Percentiles rank a stretch among this genome's conserved stretches.
Evolutionary conservation across 1,140 invertebrate species (phyloP).

Genomic region (Heliconius hermathena): DNA sequence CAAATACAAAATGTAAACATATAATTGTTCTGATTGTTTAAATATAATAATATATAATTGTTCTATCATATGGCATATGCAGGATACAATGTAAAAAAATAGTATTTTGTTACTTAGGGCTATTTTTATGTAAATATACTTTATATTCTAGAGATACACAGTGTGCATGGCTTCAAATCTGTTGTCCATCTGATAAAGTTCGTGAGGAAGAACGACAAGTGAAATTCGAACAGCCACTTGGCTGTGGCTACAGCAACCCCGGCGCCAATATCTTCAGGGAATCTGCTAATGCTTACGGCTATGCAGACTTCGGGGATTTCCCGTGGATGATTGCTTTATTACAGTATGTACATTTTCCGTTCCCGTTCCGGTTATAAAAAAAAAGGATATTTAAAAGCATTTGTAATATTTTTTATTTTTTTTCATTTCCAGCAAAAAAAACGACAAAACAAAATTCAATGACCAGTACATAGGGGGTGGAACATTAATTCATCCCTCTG

Average conservation of each 20-base stretch:
- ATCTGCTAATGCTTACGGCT: background rate
- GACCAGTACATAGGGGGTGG: slow-evolving; percentile 22
- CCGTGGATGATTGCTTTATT: slow-evolving; percentile 34
- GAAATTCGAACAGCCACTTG: background rate
- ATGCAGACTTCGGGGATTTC: slow-evolving; percentile 28
- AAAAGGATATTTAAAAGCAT: background rate
- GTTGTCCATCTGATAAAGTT: slow-evolving; percentile 19
- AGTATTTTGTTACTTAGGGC: no score
- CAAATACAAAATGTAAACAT: no score
- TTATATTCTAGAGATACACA: background rate
- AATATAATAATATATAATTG: no score
- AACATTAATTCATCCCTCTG: slow-evolving; percentile 22
- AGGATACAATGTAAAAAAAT: no score
- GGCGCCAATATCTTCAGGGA: slow-evolving; percentile 9
- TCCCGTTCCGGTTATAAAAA: no score
- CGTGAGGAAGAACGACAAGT: background rate
- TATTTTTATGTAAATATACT: background rate
- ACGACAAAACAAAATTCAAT: background rate
- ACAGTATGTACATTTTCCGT: slow-evolving; percentile 14
- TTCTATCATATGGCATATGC: no score
- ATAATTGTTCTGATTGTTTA: no score
- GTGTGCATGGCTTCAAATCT: slow-evolving; percentile 9
- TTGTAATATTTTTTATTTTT: background rate
- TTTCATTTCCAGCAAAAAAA: background rate
- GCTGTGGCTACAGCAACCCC: slow-evolving; percentile 26